A percentile compares a stretch with the other conserved stretches of the same genome.
phyloP scores from a whole-genome alignment of 2,797 vertebrate genomes.

The Enteromius afrohamiltoni region DNA sequence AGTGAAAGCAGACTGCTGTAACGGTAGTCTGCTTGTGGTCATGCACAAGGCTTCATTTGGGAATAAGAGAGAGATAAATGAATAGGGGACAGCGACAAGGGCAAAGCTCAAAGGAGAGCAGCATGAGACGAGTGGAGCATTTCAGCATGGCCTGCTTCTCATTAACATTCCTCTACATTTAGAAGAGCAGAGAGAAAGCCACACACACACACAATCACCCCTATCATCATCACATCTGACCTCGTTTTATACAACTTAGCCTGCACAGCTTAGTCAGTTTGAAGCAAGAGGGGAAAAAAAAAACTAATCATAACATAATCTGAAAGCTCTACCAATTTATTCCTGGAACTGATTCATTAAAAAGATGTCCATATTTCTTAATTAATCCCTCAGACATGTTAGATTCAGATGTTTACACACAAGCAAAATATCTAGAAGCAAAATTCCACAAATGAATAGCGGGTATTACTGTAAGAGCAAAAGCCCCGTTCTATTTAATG shows the following conservation, averaged over 20 bases:
- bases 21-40: constrained; percentile 31
- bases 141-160: constrained; percentile 56
- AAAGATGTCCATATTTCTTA: constrained; percentile 68
- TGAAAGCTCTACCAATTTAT: constrained; percentile 71
- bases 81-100: constrained; percentile 47
- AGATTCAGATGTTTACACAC: constrained; percentile 69
- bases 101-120: constrained; percentile 48
- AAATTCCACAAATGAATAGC: constrained; percentile 61
- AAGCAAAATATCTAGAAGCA: constrained; percentile 63
- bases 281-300: background rate
- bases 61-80: constrained; percentile 49
- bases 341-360: constrained; percentile 70
- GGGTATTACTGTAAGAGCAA: constrained; percentile 51
- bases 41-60: constrained; percentile 26
- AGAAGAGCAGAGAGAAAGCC: constrained; percentile 23
- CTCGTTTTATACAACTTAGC: constrained; percentile 57
- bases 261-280: constrained; percentile 28
- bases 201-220: constrained; percentile 9
- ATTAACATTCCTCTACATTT: constrained; percentile 63
- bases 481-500: constrained; percentile 44
- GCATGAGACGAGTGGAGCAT: constrained; percentile 45
- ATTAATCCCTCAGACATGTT: constrained; percentile 75
- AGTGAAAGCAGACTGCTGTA: constrained; percentile 16
- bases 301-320: constrained; percentile 66
- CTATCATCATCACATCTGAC: constrained; percentile 53